These are phyloP conservation scores for Pseudopodoces humilis DNA, from an alignment of 2,113 vertebrate genomes.

Conservation along the genomic window DNA sequence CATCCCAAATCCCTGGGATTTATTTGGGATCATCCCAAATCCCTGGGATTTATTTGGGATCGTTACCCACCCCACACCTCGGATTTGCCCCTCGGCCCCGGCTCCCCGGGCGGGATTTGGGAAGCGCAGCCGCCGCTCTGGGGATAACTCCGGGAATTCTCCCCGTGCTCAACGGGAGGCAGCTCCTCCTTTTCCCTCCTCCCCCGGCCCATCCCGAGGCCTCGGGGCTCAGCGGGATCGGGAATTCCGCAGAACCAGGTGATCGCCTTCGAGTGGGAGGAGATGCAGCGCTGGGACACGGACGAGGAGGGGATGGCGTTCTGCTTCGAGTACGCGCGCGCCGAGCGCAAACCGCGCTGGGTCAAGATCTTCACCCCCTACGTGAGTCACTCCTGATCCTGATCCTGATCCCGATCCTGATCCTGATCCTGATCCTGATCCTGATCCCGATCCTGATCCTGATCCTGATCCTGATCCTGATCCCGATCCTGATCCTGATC, in stretches of 20 bases:
- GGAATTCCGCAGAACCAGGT: slow-evolving; percentile 86
- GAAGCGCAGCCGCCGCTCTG: not conserved
- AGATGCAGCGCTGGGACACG: slow-evolving; percentile 98
- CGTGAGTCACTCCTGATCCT: slow-evolving; percentile 74
- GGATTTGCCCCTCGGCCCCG: not conserved
- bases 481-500: too few relatives aligned
- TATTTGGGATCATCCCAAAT: too few relatives aligned
- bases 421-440: too few relatives aligned
- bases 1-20: not conserved
- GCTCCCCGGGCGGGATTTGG: not conserved
- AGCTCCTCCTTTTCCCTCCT: rapidly evolving
- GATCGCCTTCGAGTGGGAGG: slow-evolving; percentile 92
- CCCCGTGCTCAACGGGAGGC: rapidly evolving
- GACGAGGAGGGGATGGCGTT: slow-evolving; percentile 98
- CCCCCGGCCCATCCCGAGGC: not conserved
- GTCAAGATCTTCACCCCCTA: slow-evolving; percentile 91
- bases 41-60: not conserved
- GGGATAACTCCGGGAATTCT: rapidly evolving
- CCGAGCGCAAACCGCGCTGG: slow-evolving; percentile 97
- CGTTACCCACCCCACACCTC: not conserved
- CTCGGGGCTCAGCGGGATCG: not conserved
- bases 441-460: too few relatives aligned
- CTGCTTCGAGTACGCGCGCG: slow-evolving; percentile 93
- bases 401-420: too few relatives aligned
- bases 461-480: too few relatives aligned